phyloP scores from a whole-genome alignment of 2,113 vertebrate genomes.

The Caloenas nicobarica region DNA sequence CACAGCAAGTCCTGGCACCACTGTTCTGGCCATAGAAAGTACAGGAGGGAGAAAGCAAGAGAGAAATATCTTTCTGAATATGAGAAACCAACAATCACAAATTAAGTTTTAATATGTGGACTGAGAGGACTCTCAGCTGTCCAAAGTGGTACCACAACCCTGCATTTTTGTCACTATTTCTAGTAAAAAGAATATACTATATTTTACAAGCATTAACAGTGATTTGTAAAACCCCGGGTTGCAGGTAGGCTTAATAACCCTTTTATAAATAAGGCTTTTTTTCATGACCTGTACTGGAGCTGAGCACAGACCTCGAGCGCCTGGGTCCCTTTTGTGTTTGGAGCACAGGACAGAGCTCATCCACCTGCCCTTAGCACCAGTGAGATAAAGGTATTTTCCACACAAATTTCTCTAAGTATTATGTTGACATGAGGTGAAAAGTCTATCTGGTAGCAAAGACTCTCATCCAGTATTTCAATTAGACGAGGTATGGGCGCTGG shows the following conservation, averaged over 20 bases:
- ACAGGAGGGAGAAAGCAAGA: neutral
- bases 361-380: neutral
- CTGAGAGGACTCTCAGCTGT: neutral
- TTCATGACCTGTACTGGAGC: neutral
- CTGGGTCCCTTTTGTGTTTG: neutral
- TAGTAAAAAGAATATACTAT: neutral
- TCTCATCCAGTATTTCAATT: neutral
- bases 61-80: neutral
- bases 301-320: neutral
- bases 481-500: neutral
- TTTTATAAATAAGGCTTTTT: neutral
- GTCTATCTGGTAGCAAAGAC: rapidly evolving
- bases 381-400: neutral
- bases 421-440: rapidly evolving
- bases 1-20: neutral
- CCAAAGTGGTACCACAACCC: neutral
- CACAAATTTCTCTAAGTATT: neutral
- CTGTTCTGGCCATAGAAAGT: neutral
- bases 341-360: neutral
- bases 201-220: neutral
- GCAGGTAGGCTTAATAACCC: neutral
- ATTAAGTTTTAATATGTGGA: neutral
- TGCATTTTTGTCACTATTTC: neutral
- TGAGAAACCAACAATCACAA: neutral
- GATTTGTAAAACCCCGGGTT: neutral